Base-by-base conservation (phyloP, 2,888 invertebrate genomes). In the Drosophila conformis region DNA sequence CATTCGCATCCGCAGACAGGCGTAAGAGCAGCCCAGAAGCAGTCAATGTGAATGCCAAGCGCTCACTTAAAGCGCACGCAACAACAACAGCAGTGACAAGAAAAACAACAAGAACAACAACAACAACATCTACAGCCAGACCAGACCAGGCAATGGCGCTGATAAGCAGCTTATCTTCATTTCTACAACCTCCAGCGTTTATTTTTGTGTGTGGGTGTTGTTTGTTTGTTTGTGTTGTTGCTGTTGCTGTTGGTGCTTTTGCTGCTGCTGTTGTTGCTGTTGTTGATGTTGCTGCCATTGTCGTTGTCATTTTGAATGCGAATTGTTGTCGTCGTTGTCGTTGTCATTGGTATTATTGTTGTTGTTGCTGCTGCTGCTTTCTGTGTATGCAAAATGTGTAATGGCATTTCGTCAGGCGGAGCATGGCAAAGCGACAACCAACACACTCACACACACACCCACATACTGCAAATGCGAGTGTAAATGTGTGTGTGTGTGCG, bases 121-220 rank as follows among this genome's bases (percentile, higher is more conserved):
- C 62, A 68, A 56, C 62, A 53, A 25, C 13, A 46, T 46, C 4
- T 8, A 25, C 15, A 25, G 15, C 25, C 25, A 46, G 25, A 25
- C 25, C 25, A 71, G 67, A 62, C 60, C 76, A 78, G 77, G 82
- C 72, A 86, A 86, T 88, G 88, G 83, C 76, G 87, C 88, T 88
- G 89, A 87, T 87, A 87, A 87, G 87, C 87, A 89, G 87, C 87
- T 87, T 87, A 87, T 87, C 87, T 84, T 83, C 83, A 87, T 83
- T 88, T 88, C 88, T 83, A 84, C 84, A 84, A 84, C 88, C 84
- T 80, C 74, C 78, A 85, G 84, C 87, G 87, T 81, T 88, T 88
- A 88, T 88, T 84, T 84, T 84, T 76, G 68, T 76, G 73, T 82
- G 76, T 82, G 73, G 62, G 66, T 70, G 67, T 76, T 80, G 61